Conservation (phyloP, 2,888 invertebrate species). For the Therioaphis trifolii region DNA sequence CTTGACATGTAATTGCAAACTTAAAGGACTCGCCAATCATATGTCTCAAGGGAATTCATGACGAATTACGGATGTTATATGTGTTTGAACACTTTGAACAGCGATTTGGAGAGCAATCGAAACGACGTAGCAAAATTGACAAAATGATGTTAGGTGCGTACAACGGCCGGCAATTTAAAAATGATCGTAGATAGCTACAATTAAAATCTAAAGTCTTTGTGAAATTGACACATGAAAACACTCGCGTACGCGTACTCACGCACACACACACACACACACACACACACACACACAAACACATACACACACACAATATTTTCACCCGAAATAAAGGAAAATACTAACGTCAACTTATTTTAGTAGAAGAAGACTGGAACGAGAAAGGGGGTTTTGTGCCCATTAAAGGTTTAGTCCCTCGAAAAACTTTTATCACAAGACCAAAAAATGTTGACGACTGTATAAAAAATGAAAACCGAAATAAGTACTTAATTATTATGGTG, state of each 20-base stretch:
- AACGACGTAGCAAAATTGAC: constrained; percentile 41
- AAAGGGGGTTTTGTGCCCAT: neutral
- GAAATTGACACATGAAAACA: constrained; percentile 26
- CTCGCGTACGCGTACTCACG: neutral
- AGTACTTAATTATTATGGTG: neutral
- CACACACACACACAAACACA: neutral
- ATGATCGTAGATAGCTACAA: constrained; percentile 18
- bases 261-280: constrained; percentile 1
- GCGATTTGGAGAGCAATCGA: constrained; percentile 50
- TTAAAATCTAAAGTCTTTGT: constrained; percentile 39
- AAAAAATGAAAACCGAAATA: neutral
- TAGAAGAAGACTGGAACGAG: neutral
- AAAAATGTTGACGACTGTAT: constrained; percentile 9
- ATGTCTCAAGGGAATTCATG: constrained; percentile 44
- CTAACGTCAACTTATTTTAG: constrained; percentile 36
- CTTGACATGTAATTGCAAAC: constrained; percentile 35
- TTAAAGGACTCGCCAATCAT: constrained; percentile 44
- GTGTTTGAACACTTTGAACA: constrained; percentile 54
- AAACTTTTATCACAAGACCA: neutral
- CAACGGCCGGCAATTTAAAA: constrained; percentile 41
- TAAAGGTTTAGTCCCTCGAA: neutral
- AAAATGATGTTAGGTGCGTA: constrained; percentile 17
- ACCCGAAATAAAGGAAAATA: neutral
- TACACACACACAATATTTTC: neutral
- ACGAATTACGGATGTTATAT: constrained; percentile 45